Percentiles rank a stretch among this genome's conserved stretches.
Evolutionary conservation across 1,140 invertebrate genomes (phyloP).

Genomic region (Atta cephalotes): DNA sequence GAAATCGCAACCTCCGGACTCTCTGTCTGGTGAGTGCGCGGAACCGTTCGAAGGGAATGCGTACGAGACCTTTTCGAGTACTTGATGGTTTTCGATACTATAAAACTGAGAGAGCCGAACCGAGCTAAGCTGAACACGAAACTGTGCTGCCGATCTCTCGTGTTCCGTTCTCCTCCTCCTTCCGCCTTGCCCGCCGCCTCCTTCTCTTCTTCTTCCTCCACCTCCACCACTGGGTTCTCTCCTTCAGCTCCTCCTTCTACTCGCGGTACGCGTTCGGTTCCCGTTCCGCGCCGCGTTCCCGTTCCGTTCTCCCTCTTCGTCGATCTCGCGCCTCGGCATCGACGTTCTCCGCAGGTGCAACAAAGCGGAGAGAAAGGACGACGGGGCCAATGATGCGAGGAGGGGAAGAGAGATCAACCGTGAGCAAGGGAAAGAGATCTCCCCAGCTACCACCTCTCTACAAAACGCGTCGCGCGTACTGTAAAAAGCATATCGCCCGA

Average conservation of each 20-base stretch:
- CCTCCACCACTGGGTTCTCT: slow-evolving; percentile 70
- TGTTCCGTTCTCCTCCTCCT: slow-evolving; percentile 79
- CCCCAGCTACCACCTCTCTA: slow-evolving; percentile 76
- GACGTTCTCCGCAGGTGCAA: slow-evolving; percentile 61
- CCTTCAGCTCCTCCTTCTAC: slow-evolving; percentile 76
- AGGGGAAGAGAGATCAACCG: slow-evolving; percentile 62
- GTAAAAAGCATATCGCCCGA: slow-evolving; percentile 83
- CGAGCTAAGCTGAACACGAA: slow-evolving; percentile 79
- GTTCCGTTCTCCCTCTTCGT: slow-evolving; percentile 74
- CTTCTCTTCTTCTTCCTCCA: slow-evolving; percentile 68
- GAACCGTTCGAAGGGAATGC: slow-evolving; percentile 33
- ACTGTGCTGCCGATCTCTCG: slow-evolving; percentile 84
- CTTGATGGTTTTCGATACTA: slow-evolving; percentile 67
- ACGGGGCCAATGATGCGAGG: slow-evolving; percentile 40
- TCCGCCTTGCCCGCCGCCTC: slow-evolving; percentile 50
- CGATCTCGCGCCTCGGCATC: slow-evolving; percentile 46
- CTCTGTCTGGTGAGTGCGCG: background rate
- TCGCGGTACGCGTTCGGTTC: slow-evolving; percentile 72
- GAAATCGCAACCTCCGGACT: slow-evolving; percentile 9
- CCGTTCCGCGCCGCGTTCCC: slow-evolving; percentile 77
- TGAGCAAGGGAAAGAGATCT: slow-evolving; percentile 76
- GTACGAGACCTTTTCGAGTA: slow-evolving; percentile 49
- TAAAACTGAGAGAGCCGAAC: slow-evolving; percentile 74
- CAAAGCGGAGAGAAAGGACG: slow-evolving; percentile 69
- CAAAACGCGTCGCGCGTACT: slow-evolving; percentile 77